phyloP scores from a whole-genome alignment of 1,140 invertebrate genomes.

The Zaprionus taronus region DNA sequence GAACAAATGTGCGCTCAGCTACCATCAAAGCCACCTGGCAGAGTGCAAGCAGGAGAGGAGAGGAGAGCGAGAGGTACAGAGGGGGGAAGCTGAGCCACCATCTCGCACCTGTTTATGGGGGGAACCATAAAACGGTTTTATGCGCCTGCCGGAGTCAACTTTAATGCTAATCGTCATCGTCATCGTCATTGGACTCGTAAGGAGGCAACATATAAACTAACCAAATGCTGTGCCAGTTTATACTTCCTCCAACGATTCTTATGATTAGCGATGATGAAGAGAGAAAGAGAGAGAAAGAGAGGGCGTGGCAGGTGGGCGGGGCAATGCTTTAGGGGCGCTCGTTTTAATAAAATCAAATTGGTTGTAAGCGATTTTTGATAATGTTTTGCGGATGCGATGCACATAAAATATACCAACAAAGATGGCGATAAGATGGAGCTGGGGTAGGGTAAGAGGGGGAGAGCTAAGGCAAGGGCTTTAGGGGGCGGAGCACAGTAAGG shows the following conservation, averaged over 20 bases:
- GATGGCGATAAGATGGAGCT: constrained; percentile 19
- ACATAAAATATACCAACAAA: constrained; percentile 36
- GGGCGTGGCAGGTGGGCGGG: neutral
- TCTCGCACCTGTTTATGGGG: constrained; percentile 66
- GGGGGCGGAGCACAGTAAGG: neutral
- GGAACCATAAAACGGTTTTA: constrained; percentile 72
- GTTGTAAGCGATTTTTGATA: constrained; percentile 61
- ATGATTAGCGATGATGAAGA: constrained; percentile 61
- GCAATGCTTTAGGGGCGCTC: constrained; percentile 28
- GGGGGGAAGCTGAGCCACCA: constrained; percentile 11
- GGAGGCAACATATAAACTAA: constrained; percentile 47
- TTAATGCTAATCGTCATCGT: constrained; percentile 77
- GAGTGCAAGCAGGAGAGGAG: neutral
- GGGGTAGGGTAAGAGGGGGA: neutral
- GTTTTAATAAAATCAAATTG: constrained; percentile 74
- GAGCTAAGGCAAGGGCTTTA: neutral
- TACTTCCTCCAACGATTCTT: constrained; percentile 33
- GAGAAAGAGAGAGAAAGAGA: neutral
- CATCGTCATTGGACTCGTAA: constrained; percentile 51
- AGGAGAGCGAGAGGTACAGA: neutral
- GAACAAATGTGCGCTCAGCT: constrained; percentile 15
- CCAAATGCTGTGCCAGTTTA: constrained; percentile 25
- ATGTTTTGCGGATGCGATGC: constrained; percentile 37
- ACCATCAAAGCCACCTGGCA: constrained; percentile 44
- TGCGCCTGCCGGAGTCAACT: constrained; percentile 49